Evolutionary conservation across 2,888 invertebrate species (phyloP), one percentile per base, ranked within the genome.

Genomic region (Hylaea fasciaria): DNA sequence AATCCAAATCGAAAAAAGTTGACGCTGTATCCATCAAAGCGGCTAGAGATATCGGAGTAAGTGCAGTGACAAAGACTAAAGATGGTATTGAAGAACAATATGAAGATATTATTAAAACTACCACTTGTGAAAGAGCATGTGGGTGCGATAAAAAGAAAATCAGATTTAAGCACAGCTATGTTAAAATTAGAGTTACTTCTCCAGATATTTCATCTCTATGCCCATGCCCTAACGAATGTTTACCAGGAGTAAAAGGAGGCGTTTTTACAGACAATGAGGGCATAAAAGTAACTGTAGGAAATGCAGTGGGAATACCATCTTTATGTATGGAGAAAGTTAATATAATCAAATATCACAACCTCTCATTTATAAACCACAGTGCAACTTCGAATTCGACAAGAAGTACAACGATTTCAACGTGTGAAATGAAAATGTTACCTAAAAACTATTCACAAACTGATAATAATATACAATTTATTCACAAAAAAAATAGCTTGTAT

Each of bases 131-230:
- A 50, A 74, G 81, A 47, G 85, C 74, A 16, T 87, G 87, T 66
- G 87, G 87, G 3, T 86, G 87, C 70, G 85, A 86, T 58, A 85
- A 81, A 65, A 87, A 87, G 63, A 87, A 87, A 80, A 86, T 87
- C 44, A 76, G 79, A 73, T 88, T 88, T 67, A 87, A 87, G 66
- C 85, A 87, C 39, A 87, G 88, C 66, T 87, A 86, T 39, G 80
- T 87, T 0, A 87, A 87, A 72, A 87, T 88, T 61, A 77, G 78
- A 73, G 86, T 87, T 0, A 86, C 86, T 8, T 86, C 87, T 13
- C 87, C 88, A 10, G 87, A 87, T 51, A 82, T 87, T 68, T 85
- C 87, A 3, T 82, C 85, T 0, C 57, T 86, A 14, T 86, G 86
- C 45, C 77, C 82, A 3, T 86, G 87, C 62, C 86, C 86, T 13